Evolutionary conservation across 2,797 vertebrate species (phyloP).

Genomic region (Typhlichthys subterraneus): DNA sequence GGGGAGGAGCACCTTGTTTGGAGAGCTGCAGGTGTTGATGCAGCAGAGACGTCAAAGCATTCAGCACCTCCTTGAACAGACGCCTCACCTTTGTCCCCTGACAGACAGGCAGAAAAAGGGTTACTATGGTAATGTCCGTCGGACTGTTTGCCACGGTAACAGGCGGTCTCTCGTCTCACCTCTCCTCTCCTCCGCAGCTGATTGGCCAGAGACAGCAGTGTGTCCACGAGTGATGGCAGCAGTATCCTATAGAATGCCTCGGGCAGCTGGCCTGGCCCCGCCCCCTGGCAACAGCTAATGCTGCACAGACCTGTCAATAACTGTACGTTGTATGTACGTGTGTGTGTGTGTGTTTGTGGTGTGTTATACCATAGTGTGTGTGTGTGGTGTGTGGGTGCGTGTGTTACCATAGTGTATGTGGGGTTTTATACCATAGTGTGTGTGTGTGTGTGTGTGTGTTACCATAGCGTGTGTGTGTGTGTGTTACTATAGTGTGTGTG

Average conservation of each 20-base stretch:
- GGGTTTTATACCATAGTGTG: background rate
- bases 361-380: too few species aligned
- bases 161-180: slow-evolving; percentile 27
- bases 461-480: too few species aligned
- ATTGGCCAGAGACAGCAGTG: slow-evolving; percentile 82
- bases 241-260: slow-evolving; percentile 83
- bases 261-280: slow-evolving; percentile 74
- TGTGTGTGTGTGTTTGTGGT: background rate
- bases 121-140: too few species aligned
- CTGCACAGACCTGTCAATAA: slow-evolving; percentile 7
- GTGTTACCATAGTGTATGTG: too few species aligned
- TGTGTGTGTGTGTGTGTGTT: too few species aligned
- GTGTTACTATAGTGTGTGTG: too few species aligned
- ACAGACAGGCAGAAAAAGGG: background rate
- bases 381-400: background rate
- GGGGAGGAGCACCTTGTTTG: too few species aligned
- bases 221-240: slow-evolving; percentile 83
- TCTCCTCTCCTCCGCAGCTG: slow-evolving; percentile 66
- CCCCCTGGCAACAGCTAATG: slow-evolving; percentile 88
- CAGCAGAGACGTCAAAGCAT: background rate
- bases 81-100: too few species aligned
- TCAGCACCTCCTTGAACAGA: background rate
- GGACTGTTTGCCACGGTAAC: background rate
- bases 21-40: background rate
- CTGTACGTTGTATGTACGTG: background rate